Percentiles rank a stretch among this genome's conserved stretches.
Evolutionary conservation across 2,888 invertebrate genomes (phyloP).

Genomic region (Drosophila yooni): DNA sequence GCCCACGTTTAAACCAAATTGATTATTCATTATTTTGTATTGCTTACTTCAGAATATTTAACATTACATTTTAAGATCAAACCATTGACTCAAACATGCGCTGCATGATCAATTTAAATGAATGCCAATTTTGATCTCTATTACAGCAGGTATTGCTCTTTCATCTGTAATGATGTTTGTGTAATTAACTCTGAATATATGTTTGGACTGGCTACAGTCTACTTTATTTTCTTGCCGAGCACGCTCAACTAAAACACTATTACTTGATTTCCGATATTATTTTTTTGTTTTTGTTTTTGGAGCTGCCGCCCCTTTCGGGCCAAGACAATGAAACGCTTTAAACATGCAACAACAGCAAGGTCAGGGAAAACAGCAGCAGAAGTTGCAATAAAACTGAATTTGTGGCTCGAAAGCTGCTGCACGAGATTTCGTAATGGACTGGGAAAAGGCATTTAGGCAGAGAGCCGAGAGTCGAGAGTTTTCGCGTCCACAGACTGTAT

Average conservation of each 20-base stretch:
- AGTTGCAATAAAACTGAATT: conserved; percentile 11
- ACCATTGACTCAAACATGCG: background rate
- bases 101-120: background rate
- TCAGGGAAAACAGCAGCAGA: conserved; percentile 58
- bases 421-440: conserved; percentile 67
- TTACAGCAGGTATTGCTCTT: background rate
- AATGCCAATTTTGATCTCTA: background rate
- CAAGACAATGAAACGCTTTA: conserved; percentile 30
- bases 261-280: background rate
- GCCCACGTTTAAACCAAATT: background rate
- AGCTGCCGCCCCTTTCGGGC: conserved; percentile 38
- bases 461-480: background rate
- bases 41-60: background rate
- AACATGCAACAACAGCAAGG: conserved; percentile 72
- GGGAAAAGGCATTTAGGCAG: conserved; percentile 28
- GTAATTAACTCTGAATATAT: background rate
- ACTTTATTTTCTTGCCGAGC: background rate
- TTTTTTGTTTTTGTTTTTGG: conserved; percentile 7
- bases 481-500: background rate
- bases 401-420: conserved; percentile 21
- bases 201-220: background rate
- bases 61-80: background rate
- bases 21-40: background rate
- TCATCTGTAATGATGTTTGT: background rate
- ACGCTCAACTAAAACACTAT: background rate